Conservation (phyloP, 2,113 vertebrate genomes). For the Leptobrachium leishanense region DNA sequence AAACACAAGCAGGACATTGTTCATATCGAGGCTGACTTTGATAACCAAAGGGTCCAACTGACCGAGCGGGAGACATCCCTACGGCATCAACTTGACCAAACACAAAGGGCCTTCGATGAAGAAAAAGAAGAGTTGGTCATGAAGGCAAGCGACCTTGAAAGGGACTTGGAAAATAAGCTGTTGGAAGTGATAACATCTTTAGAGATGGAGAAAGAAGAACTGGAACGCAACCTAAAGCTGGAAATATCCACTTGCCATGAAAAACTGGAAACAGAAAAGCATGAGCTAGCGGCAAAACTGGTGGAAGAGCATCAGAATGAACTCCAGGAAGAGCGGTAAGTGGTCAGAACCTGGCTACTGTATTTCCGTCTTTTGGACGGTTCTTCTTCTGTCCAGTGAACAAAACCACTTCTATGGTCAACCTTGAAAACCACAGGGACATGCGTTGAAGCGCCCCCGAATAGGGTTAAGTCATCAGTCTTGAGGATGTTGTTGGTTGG, state of each 20-base stretch:
- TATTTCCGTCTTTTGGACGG: no score
- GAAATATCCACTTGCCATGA: slow-evolving; percentile 62
- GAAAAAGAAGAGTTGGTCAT: slow-evolving; percentile 72
- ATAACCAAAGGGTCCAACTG: slow-evolving; percentile 64
- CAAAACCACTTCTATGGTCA: no score
- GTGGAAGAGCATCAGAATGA: slow-evolving; percentile 73
- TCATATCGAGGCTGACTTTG: slow-evolving; percentile 60
- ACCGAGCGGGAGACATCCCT: slow-evolving; percentile 64
- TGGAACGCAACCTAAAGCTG: slow-evolving; percentile 59
- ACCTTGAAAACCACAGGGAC: no score
- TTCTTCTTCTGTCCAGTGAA: no score
- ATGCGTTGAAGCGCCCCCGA: no score
- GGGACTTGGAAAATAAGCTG: slow-evolving; percentile 57
- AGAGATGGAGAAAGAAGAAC: slow-evolving; percentile 60
- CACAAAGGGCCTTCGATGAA: slow-evolving; percentile 59
- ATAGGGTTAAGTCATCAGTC: no score
- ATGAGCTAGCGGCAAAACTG: slow-evolving; percentile 61
- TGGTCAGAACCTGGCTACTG: neutral
- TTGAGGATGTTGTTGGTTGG: no score
- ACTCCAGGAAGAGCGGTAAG: slow-evolving; percentile 83
- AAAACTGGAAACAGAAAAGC: slow-evolving; percentile 61
- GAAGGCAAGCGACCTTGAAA: slow-evolving; percentile 48
- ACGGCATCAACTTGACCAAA: slow-evolving; percentile 66
- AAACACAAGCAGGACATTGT: slow-evolving; percentile 59
- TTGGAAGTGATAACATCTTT: slow-evolving; percentile 51